Conservation (phyloP, 2,888 invertebrate genomes). For the Chironomus tentans region DNA sequence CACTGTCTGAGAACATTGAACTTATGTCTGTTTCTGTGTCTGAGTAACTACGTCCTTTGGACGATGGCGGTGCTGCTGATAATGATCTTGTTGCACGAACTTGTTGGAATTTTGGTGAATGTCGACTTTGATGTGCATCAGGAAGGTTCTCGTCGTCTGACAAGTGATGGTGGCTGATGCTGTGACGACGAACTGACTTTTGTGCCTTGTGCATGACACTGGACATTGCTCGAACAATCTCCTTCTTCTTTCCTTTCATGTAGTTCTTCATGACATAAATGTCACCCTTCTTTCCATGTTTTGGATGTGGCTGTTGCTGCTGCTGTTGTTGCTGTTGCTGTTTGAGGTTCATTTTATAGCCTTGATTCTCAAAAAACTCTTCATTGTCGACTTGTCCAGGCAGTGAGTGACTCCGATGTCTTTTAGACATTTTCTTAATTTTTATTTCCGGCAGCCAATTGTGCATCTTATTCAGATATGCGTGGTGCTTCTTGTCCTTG, state of each 20-base stretch:
- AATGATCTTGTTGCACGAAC: conserved; percentile 33
- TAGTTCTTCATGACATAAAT: conserved; percentile 25
- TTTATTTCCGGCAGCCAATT: conserved; percentile 70
- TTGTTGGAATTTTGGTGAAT: conserved; percentile 38
- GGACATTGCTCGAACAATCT: conserved; percentile 73
- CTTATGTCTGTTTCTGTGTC: conserved; percentile 35
- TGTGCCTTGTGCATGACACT: conserved; percentile 79
- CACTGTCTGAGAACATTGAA: conserved; percentile 34
- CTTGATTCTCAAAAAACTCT: conserved; percentile 33
- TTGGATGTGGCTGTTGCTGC: conserved; percentile 28
- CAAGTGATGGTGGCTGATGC: conserved; percentile 31
- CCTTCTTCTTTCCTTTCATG: conserved; percentile 67
- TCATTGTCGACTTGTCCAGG: conserved; percentile 59
- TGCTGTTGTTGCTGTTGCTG: conserved; percentile 28
- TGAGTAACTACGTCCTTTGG: conserved; percentile 28
- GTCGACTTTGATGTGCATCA: conserved; percentile 33
- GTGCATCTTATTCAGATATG: conserved; percentile 28
- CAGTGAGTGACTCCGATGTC: conserved; percentile 72
- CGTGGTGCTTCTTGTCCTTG: conserved; percentile 27
- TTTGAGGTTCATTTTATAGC: conserved; percentile 28
- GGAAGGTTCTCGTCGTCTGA: conserved; percentile 27
- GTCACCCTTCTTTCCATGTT: conserved; percentile 4
- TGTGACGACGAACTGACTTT: conserved; percentile 41
- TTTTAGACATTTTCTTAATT: conserved; percentile 50
- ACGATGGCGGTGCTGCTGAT: conserved; percentile 33